phyloP scores from a whole-genome alignment of 2,888 invertebrate genomes.

The Frankliniella fusca region DNA sequence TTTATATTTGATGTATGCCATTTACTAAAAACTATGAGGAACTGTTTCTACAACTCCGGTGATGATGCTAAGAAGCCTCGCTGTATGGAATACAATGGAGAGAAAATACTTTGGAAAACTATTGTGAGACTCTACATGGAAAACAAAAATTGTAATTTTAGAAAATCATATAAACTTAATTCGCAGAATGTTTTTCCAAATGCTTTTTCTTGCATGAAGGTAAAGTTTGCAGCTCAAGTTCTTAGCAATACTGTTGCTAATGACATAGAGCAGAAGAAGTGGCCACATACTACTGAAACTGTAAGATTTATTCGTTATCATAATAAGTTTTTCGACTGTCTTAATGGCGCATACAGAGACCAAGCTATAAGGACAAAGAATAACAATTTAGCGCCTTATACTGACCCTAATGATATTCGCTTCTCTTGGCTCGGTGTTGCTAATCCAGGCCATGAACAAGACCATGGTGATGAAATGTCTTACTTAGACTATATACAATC shows the following conservation, averaged over 20 bases:
- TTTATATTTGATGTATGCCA: neutral
- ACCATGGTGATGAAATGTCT: neutral
- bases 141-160: neutral
- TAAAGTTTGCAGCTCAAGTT: neutral
- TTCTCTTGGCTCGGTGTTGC: neutral
- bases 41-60: neutral
- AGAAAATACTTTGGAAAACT: neutral
- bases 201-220: neutral
- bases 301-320: neutral
- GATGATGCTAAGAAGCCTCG: neutral
- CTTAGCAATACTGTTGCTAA: neutral
- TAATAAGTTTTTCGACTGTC: neutral
- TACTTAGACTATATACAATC: neutral
- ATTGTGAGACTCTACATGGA: neutral
- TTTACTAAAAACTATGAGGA: neutral
- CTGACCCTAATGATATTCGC: neutral
- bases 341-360: neutral
- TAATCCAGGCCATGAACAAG: no score
- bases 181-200: neutral
- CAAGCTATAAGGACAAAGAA: neutral
- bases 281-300: neutral
- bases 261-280: neutral
- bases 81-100: neutral
- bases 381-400: neutral
- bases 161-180: neutral